These are phyloP conservation scores for Psittacula echo DNA, from an alignment of 2,797 vertebrate genomes.

Conservation along the genomic window DNA sequence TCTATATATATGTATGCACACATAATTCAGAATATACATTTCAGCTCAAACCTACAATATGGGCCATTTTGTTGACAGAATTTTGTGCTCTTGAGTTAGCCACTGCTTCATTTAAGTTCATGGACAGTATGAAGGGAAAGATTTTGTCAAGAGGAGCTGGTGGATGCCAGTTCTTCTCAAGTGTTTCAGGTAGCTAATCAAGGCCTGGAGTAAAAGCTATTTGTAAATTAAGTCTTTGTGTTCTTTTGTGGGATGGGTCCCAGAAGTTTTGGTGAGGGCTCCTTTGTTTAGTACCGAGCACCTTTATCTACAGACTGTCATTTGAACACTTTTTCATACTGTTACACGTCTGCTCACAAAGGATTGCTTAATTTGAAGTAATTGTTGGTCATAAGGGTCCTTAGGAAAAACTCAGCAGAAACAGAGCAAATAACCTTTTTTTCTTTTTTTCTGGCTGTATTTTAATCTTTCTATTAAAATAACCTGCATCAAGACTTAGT, in stretches of 20 bases:
- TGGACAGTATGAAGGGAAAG: not conserved
- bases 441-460: not conserved
- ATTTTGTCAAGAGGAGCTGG: not conserved
- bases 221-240: not conserved
- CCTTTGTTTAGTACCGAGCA: not conserved
- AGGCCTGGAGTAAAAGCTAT: not conserved
- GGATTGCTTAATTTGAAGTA: not conserved
- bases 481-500: not conserved
- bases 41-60: not conserved
- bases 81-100: not conserved
- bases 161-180: not conserved
- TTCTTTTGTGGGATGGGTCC: not conserved
- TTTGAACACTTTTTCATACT: not conserved
- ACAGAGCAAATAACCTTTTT: not conserved
- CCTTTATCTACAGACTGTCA: not conserved
- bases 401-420: not conserved
- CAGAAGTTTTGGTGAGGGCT: not conserved
- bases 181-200: not conserved
- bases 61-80: not conserved
- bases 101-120: not conserved
- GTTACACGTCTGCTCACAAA: not conserved
- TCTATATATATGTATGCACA: not conserved
- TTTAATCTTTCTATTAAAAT: not conserved
- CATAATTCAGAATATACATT: not conserved
- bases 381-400: not conserved